Base-by-base conservation (phyloP, 2,797 vertebrate genomes). In the Oreochromis mossambicus region DNA sequence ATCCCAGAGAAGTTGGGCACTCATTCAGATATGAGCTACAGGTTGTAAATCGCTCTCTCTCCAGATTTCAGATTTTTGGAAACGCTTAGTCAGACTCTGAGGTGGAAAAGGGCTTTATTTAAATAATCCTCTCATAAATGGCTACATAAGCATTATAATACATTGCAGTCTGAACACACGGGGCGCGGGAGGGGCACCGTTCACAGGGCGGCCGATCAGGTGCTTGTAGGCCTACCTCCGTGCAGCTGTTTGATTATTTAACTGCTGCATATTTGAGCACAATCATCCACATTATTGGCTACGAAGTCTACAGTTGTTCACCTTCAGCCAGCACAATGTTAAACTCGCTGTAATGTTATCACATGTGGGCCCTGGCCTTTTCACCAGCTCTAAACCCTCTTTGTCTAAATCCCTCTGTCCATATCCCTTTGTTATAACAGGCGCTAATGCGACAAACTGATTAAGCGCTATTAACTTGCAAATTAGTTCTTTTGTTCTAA, bases 401-500 rank as follows among this genome's bases (percentile, higher is more conserved):
- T 93, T 94, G 92, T 94, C 83, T 85, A 92, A 95, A 92, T 93
- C 93, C 91, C 92, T 90, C 84, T 91, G 91, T 85, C 88, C 86
- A 79, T 83, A 90, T 88, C 86, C 85, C 82, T 95, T 92, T 94
- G 92, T 94, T 90, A 91, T 88, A 92, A 84, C 87, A 86, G 93
- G 48, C 91, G 84, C 89, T 92, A 94, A 92, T 91, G 87, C 87
- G 51, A 92, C 93, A 94, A 93, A 94, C 92, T 94, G 94, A 95
- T 93, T 94, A 95, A 86, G 89, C 83, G 76, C 89, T 68, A 93
- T 95, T 94, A 94, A 95, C 91, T 93, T 94, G 93, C 93, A 95
- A 95, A 95, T 95, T 46, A 92, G 82, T 91, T 94, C 81, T 88
- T 95, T 95, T 94, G 92, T 94, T 95, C 92, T 88, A 91, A 92